Base-by-base conservation (phyloP, 2,113 vertebrate species). In the Microtus oregoni region DNA sequence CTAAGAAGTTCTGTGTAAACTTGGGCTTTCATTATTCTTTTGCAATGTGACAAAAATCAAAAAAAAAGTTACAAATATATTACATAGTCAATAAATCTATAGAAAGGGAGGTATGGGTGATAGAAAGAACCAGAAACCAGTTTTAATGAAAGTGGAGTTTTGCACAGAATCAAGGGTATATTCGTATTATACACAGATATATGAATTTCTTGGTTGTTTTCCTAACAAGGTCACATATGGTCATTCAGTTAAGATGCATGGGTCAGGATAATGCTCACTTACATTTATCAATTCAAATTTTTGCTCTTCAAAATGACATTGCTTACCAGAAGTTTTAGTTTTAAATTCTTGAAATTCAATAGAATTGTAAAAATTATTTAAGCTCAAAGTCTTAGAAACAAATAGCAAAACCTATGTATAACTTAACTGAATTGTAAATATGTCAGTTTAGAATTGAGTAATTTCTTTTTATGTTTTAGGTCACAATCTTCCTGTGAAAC, bases 1-100 rank as follows among this genome's bases (percentile, higher is more conserved):
- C 78, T 89, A 87, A 90, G 95, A 82, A 95, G 96, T 96, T 61
- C 6, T 94, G 96, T 96, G 94, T 92, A 95, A 98, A 90, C 61
- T 50, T 41, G 24, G n/a, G 17, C 17, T 88, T 61, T 81, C 52
- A 91, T 0, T 52, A 63, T 61, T 90, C 50, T 75, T 50, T 95
- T 95, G 67, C 44, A 89, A 82, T 87, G 63, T 96, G 89, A 38
- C 70, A 94, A 14, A 86, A 94, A 2, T 90, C 14, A 1, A 78
- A 92, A n/a, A n/a, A n/a, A 94, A 96, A 97, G 26, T 26, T 91
- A 92, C 65, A 41, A 90, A 19, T 75, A 92, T 50, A 67, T 85
- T 89, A 13, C 35, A 22, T 26, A 5, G 10, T 6, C 28, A 90
- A 41, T 28, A 92, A 65, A 44, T 5, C 0, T 58, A 44, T 50